phyloP scores from a whole-genome alignment of 1,140 invertebrate species.

The Caerostris darwini region DNA sequence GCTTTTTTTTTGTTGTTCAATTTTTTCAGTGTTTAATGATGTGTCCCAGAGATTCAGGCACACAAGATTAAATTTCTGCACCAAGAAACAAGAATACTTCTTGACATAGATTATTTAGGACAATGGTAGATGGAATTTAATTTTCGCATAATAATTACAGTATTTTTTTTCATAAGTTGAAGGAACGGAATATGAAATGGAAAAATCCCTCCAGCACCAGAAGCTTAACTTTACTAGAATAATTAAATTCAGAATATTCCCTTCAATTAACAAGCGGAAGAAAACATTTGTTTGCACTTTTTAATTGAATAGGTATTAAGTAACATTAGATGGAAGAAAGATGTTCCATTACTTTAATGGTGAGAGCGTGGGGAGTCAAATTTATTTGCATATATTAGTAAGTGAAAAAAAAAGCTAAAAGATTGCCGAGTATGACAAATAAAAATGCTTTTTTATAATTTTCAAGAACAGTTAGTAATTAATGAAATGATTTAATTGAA shows the following conservation, averaged over 20 bases:
- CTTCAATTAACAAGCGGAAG: background rate
- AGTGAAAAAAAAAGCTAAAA: no score
- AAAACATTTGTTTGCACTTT: background rate
- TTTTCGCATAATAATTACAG: background rate
- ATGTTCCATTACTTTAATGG: no score
- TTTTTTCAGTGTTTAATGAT: slow-evolving; percentile 59
- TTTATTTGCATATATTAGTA: no score
- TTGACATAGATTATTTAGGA: slow-evolving; percentile 48
- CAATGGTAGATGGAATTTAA: slow-evolving; percentile 22
- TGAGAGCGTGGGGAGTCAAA: no score
- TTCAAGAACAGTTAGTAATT: no score
- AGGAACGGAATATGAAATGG: background rate
- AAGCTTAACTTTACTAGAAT: background rate
- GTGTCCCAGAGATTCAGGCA: slow-evolving; percentile 51
- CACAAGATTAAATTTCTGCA: slow-evolving; percentile 58
- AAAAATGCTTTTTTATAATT: no score
- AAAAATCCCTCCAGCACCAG: background rate
- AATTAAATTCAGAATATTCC: background rate
- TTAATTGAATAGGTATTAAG: background rate
- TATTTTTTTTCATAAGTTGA: background rate
- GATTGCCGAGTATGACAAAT: no score
- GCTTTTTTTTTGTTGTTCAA: background rate
- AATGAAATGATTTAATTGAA: no score
- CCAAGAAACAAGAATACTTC: background rate
- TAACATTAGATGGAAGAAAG: no score